Percentiles rank a stretch among this genome's conserved stretches.
Evolutionary conservation across 1,140 invertebrate species (phyloP).

Genomic region (Elysia chlorotica): DNA sequence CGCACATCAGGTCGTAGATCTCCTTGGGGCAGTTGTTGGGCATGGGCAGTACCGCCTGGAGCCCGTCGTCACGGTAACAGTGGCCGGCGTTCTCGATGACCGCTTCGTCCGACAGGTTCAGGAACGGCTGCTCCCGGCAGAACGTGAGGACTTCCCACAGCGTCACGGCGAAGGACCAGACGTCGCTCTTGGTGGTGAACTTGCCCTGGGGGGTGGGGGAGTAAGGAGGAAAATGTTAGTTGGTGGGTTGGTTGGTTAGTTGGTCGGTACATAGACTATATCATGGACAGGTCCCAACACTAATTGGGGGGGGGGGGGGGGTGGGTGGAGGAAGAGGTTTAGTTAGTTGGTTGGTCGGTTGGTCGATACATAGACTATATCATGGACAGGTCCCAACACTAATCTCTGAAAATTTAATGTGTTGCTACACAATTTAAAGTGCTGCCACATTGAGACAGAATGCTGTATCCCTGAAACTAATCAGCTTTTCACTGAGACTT

Average conservation of each 20-base stretch:
- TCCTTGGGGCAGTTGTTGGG: constrained; percentile 58
- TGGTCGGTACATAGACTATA: not conserved
- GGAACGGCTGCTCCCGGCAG: constrained; percentile 90
- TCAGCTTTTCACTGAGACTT: too few species aligned
- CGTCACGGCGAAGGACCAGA: constrained; percentile 77
- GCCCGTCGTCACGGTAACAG: constrained; percentile 51
- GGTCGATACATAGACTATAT: too few species aligned
- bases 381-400: too few species aligned
- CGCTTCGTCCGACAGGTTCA: constrained; percentile 73
- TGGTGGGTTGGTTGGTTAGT: not conserved
- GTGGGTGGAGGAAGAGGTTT: not conserved
- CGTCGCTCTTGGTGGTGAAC: constrained; percentile 83
- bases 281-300: not conserved
- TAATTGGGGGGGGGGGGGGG: not conserved
- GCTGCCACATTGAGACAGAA: too few species aligned
- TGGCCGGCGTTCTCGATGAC: constrained; percentile 23
- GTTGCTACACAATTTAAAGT: too few species aligned
- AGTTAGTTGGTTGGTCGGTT: too few species aligned
- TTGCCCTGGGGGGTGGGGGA: constrained; percentile 68
- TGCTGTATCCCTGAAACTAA: too few species aligned
- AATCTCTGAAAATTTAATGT: too few species aligned
- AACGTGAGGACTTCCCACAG: constrained; percentile 76
- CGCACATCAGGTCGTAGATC: constrained; percentile 86
- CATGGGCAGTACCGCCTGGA: constrained; percentile 40
- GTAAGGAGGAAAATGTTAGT: not conserved